phyloP scores from a whole-genome alignment of 2,888 invertebrate genomes.

The Neoascia interrupta region DNA sequence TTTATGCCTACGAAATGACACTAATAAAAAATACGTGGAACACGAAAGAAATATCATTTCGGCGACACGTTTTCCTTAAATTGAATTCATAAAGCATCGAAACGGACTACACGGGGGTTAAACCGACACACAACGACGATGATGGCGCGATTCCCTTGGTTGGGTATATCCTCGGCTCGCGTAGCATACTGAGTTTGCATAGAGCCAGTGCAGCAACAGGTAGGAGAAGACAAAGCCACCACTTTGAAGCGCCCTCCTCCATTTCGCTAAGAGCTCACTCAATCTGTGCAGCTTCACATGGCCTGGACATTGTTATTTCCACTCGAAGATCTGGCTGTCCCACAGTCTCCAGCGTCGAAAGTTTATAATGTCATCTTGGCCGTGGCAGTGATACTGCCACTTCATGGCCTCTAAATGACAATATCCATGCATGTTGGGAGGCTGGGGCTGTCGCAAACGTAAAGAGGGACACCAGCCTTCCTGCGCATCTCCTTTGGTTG shows the following conservation, averaged over 20 bases:
- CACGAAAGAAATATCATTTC: slow-evolving; percentile 69
- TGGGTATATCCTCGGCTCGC: background rate
- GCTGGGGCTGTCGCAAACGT: slow-evolving; percentile 9
- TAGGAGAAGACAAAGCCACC: slow-evolving; percentile 43
- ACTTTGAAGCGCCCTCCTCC: slow-evolving; percentile 45
- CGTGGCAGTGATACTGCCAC: slow-evolving; percentile 68
- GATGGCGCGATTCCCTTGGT: slow-evolving; percentile 41
- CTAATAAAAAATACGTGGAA: slow-evolving; percentile 69
- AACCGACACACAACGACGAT: slow-evolving; percentile 9
- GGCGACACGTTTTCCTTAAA: slow-evolving; percentile 71
- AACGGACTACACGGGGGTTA: background rate
- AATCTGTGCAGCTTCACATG: slow-evolving; percentile 23
- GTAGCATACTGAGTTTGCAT: background rate
- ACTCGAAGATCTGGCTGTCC: slow-evolving; percentile 55
- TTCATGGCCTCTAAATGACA: slow-evolving; percentile 67
- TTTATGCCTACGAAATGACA: slow-evolving; percentile 68
- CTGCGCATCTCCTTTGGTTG: slow-evolving; percentile 52
- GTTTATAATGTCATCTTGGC: slow-evolving; percentile 69
- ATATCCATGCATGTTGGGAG: slow-evolving; percentile 33
- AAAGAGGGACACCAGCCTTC: no score
- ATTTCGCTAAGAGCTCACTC: slow-evolving; percentile 48
- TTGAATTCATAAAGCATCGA: slow-evolving; percentile 70
- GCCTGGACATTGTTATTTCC: slow-evolving; percentile 67
- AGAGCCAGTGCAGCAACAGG: slow-evolving; percentile 42
- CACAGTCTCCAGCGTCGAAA: slow-evolving; percentile 30